A percentile compares a stretch with the other conserved stretches of the same genome.
phyloP scores from a whole-genome alignment of 2,888 invertebrate genomes.

The Allolobophora icterica region DNA sequence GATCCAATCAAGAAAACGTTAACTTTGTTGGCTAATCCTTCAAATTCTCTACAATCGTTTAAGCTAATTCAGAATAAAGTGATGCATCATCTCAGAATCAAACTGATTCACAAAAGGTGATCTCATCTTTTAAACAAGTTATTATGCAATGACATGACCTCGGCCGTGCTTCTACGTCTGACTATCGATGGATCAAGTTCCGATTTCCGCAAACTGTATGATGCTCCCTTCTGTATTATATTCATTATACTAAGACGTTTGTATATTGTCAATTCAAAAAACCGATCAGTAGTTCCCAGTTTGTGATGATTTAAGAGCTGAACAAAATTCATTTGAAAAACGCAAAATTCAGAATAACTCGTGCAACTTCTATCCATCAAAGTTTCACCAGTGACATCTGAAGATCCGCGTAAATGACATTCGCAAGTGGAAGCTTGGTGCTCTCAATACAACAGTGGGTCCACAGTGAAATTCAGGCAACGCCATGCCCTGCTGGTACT shows the following conservation, averaged over 20 bases:
- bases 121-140: background rate
- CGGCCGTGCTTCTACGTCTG: background rate
- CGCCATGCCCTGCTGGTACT: too few relatives aligned
- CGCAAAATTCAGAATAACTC: background rate
- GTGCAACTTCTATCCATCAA: background rate
- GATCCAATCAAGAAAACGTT: background rate
- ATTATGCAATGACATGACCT: background rate
- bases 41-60: background rate
- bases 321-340: slow-evolving; percentile 8
- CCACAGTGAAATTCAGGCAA: too few relatives aligned
- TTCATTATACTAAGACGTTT: background rate
- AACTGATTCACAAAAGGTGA: background rate
- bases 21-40: background rate
- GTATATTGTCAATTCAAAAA: background rate
- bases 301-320: background rate
- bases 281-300: background rate
- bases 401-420: background rate
- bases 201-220: background rate
- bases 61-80: background rate
- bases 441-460: too few relatives aligned
- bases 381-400: background rate
- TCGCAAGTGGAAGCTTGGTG: too few relatives aligned
- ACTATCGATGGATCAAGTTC: background rate
- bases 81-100: background rate
- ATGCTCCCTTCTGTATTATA: background rate